Base-by-base conservation (phyloP, 2,797 vertebrate species). In the Setipinna tenuifilis region DNA sequence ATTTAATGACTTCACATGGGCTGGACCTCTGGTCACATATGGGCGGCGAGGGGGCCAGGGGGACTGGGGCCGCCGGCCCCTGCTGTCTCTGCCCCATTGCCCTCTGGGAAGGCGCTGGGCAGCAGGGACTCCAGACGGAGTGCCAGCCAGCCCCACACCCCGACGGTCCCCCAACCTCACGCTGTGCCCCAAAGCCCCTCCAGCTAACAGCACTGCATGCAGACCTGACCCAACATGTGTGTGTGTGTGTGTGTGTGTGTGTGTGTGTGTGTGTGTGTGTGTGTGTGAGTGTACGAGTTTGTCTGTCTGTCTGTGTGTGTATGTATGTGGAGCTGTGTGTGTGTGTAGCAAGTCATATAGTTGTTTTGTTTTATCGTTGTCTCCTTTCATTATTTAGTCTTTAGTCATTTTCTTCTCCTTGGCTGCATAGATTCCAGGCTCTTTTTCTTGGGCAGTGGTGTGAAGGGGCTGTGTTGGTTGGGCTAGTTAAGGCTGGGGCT, bases 401-500 rank as follows among this genome's bases (percentile, higher is more conserved):
- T 48, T 48, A 4, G 46, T 48, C 3, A 48, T 54, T 54, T 54
- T 14, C 50, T 54, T 54, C 28, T 65, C 23, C 23, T 35, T 75
- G 68, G 68, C 35, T 2, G 17, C 28, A 75, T 12, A 41, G 14
- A 35, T 41, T 41, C 68, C 14, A 5, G 14, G 68, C 16, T 75
- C 68, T 41, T 71, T 17, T 75, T 75, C 68, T 75, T 75, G 28
- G 68, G 68, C 62, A 75, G 68, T 19, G 31, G 28, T 75, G 68
- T 75, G 68, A 75, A 19, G 14, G 68, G 68, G 14, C 28, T 75
- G n/a, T 31, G 68, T 31, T 31, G 68, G 28, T 35, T 75, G 68
- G 68, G 65, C 28, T 14, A 12, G 25, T 35, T 16, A 71, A 71
- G 65, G 62, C 50, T 10, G 65, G 83, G 90, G 86, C 6, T 82